Percentiles rank a stretch among this genome's conserved stretches.
Conservation (phyloP, 2,888 invertebrate species). For the Acanthoscelides obtectus region DNA sequence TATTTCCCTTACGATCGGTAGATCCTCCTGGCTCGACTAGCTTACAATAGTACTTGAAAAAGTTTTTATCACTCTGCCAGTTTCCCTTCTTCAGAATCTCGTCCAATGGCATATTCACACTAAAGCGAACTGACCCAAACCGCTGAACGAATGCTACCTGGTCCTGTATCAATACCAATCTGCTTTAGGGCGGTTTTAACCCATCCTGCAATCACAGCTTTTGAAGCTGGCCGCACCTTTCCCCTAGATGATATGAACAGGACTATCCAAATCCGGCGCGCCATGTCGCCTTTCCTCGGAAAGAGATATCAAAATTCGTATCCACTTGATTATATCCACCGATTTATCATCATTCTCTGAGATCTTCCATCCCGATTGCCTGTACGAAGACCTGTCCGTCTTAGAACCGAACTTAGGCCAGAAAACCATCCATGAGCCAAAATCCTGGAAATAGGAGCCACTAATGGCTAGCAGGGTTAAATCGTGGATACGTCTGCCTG, state of each 20-base stretch:
- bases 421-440: constrained; percentile 2
- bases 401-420: constrained; percentile 9
- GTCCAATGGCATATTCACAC: constrained; percentile 3
- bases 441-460: constrained; percentile 6
- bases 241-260: constrained; percentile 8
- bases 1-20: neutral
- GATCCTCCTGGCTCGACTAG: constrained; percentile 2
- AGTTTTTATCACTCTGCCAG: constrained; percentile 11
- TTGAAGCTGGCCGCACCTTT: constrained; percentile 4
- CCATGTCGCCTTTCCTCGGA: neutral
- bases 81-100: constrained; percentile 10
- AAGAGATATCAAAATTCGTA: neutral
- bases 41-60: constrained; percentile 14
- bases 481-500: too few relatives aligned
- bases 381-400: constrained; percentile 1
- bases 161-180: neutral
- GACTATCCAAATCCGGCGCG: neutral
- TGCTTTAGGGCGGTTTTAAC: neutral
- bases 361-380: constrained; percentile 10
- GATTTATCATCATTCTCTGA: neutral
- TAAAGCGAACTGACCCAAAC: neutral
- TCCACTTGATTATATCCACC: neutral
- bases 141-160: neutral
- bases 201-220: constrained; percentile 10
- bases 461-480: too few relatives aligned